Evolutionary conservation across 2,888 invertebrate species (phyloP).

Genomic region (Philhelius pedissequus): DNA sequence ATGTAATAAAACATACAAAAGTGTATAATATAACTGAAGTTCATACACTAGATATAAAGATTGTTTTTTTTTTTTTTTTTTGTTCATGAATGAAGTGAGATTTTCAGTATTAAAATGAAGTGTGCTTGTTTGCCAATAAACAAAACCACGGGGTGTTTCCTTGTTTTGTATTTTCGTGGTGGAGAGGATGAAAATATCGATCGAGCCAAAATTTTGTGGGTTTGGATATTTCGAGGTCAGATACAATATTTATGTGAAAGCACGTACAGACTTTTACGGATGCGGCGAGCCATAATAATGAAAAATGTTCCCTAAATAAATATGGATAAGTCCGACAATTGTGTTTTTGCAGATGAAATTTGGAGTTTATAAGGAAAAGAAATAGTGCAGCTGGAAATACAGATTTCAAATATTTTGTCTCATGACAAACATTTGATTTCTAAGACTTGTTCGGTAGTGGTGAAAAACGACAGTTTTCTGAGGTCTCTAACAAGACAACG

Average conservation of each 20-base stretch:
- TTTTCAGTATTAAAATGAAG: neutral
- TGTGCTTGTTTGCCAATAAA: slow-evolving; percentile 18
- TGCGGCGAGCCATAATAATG: neutral
- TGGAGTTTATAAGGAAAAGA: neutral
- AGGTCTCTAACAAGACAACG: too few species aligned
- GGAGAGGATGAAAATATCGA: slow-evolving; percentile 25
- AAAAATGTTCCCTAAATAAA: neutral
- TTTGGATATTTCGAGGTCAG: slow-evolving; percentile 44
- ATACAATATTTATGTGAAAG: slow-evolving; percentile 53
- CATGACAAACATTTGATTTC: too few species aligned
- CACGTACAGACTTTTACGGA: neutral
- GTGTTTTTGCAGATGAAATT: neutral
- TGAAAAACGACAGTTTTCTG: too few species aligned
- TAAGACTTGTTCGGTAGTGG: too few species aligned
- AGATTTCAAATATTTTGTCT: too few species aligned
- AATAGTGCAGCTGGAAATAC: too few species aligned
- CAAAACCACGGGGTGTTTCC: neutral
- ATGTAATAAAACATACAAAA: too few species aligned
- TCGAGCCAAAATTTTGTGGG: slow-evolving; percentile 8
- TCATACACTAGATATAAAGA: neutral
- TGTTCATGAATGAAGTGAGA: slow-evolving; percentile 2
- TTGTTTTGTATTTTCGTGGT: neutral
- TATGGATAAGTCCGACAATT: neutral
- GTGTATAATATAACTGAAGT: neutral
- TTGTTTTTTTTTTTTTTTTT: slow-evolving; percentile 5